Evolutionary conservation across 2,113 vertebrate genomes (phyloP).

Genomic region (Gadus chalcogrammus): DNA sequence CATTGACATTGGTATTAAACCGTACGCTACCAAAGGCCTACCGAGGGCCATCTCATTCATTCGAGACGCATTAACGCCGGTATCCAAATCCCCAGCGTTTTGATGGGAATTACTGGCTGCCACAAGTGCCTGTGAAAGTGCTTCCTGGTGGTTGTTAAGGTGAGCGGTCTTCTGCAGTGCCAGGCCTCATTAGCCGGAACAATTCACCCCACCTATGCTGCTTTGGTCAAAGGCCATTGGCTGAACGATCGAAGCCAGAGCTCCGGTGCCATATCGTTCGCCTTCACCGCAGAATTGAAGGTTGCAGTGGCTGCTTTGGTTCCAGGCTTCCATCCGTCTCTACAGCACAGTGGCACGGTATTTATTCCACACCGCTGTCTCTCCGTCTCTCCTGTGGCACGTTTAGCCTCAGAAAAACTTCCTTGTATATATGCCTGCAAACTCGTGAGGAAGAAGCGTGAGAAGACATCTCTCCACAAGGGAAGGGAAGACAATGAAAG

Average conservation of each 20-base stretch:
- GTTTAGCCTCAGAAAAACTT: neutral
- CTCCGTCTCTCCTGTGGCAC: neutral
- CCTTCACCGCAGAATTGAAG: slow-evolving; percentile 15
- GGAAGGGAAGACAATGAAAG: slow-evolving; percentile 14
- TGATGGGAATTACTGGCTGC: slow-evolving; percentile 21
- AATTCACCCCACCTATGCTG: slow-evolving; percentile 32
- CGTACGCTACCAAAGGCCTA: too few relatives aligned
- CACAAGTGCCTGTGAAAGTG: slow-evolving; percentile 10
- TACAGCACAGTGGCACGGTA: neutral
- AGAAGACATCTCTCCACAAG: slow-evolving; percentile 2
- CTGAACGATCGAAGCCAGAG: slow-evolving; percentile 36
- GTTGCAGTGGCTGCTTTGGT: slow-evolving; percentile 2
- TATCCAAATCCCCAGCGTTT: slow-evolving; percentile 21
- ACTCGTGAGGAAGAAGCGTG: slow-evolving; percentile 4
- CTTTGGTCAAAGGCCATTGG: slow-evolving; percentile 55
- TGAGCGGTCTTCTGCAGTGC: slow-evolving; percentile 43
- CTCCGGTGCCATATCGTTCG: slow-evolving; percentile 29
- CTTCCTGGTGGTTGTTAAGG: slow-evolving; percentile 32
- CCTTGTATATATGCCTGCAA: neutral
- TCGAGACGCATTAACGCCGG: slow-evolving; percentile 3
- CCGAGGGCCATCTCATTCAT: too few relatives aligned
- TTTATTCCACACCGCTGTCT: neutral
- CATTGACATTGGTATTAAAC: too few relatives aligned
- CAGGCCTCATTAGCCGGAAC: slow-evolving; percentile 47
- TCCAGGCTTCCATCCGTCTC: neutral